Base-by-base conservation (phyloP, 2,888 invertebrate genomes). In the Cantharis rustica region DNA sequence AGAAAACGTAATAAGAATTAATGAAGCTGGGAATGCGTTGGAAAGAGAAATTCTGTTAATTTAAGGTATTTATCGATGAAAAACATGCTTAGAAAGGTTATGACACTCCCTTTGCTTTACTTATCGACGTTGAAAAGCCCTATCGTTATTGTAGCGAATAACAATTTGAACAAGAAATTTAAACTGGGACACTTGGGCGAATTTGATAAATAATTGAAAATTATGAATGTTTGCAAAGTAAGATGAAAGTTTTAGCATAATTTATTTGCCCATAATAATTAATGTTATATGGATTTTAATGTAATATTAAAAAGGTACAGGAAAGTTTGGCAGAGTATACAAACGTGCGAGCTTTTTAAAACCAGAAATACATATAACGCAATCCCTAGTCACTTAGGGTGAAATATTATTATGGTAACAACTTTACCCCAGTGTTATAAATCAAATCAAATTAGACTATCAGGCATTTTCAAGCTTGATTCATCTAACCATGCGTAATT, bases 401-500 rank as follows among this genome's bases (percentile, higher is more conserved):
- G 64, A 66, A 66, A 66, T 66, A 72, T 72, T 72, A 72, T 66
- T 66, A 72, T 72, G 64, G 64, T 66, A 66, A 66, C 64, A 66
- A 66, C 64, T 66, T 72, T 66, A 17, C 23, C 66, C 66, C 26
- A 70, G 20, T 16, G 73, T 62, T 27, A 71, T 76, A 76, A 76
- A 76, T 76, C 76, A 76, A 72, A 74, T 69, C 64, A 77, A 74
- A 77, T 77, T 77, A 74, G 71, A 71, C 74, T 71, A 71, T 31
- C 69, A 62, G 71, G 62, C 77, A 71, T 72, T 73, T 68, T 61
- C 71, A 69, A 77, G 72, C 77, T 76, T 73, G 72, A 77, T 77
- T 69, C 74, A 74, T 77, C 71, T 73, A 77, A 72, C 71, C 74
- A 72, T 74, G 73, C 77, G 73, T 74, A 77, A 77, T 77, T 77